Evolutionary conservation across 2,797 vertebrate species (phyloP).

Genomic region (Premnoplex brunnescens): DNA sequence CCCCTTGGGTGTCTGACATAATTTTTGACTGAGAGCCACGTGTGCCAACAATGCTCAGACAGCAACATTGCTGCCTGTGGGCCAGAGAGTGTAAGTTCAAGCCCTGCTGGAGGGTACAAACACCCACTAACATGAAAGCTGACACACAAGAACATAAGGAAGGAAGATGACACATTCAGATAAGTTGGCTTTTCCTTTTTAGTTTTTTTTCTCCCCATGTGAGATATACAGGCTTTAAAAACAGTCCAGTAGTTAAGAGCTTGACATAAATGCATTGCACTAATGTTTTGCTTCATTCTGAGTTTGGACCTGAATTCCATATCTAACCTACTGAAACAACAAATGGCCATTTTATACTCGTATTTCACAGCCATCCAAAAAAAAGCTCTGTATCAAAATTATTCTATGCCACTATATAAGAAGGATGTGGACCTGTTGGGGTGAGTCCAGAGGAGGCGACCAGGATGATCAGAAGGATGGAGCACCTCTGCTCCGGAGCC

Average conservation of each 20-base stretch:
- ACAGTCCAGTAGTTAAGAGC: background rate
- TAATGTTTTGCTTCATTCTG: background rate
- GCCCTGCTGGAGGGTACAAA: background rate
- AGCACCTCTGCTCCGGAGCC: background rate
- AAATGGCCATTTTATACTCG: background rate
- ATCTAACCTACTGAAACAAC: background rate
- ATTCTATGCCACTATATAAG: background rate
- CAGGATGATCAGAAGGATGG: fast-evolving
- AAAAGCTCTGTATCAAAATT: background rate
- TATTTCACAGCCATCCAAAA: background rate
- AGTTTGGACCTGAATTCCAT: background rate
- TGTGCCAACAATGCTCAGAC: background rate
- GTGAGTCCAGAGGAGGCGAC: background rate
- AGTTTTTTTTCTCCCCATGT: background rate
- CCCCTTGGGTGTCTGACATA: fast-evolving
- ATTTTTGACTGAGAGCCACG: background rate
- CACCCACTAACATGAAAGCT: fast-evolving
- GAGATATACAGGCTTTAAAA: background rate
- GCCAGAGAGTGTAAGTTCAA: background rate
- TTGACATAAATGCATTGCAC: fast-evolving
- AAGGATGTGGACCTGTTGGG: background rate
- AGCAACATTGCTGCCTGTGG: background rate
- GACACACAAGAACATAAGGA: background rate
- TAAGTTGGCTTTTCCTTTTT: fast-evolving
- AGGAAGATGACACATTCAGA: background rate